Percentiles rank a stretch among this genome's conserved stretches.
Evolutionary conservation across 2,888 invertebrate species (phyloP).

Genomic region (Acanthosoma haemorrhoidale): DNA sequence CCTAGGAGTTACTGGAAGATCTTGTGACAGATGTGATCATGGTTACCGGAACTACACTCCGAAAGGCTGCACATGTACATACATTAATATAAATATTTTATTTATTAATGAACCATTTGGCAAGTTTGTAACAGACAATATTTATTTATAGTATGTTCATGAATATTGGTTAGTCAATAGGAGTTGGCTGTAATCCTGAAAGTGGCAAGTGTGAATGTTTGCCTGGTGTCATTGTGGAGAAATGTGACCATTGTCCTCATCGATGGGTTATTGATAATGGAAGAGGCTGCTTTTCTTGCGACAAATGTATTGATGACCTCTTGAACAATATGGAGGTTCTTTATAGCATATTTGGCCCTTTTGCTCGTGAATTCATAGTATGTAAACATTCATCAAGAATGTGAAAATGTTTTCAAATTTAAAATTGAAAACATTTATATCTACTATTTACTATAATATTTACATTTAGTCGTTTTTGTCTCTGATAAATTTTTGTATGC

Average conservation of each 20-base stretch:
- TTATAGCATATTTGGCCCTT: conserved; percentile 61
- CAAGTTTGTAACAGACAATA: conserved; percentile 17
- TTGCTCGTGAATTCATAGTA: conserved; percentile 69
- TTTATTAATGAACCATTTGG: conserved; percentile 12
- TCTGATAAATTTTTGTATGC: too few relatives aligned
- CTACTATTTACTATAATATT: too few relatives aligned
- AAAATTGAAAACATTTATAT: too few relatives aligned
- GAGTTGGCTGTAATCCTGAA: conserved; percentile 78
- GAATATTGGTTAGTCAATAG: conserved; percentile 88
- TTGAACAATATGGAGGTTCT: conserved; percentile 79
- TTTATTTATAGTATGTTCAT: conserved; percentile 71
- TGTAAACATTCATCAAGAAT: too few relatives aligned
- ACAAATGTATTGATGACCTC: conserved; percentile 85
- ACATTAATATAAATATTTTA: conserved; percentile 3
- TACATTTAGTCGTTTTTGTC: too few relatives aligned
- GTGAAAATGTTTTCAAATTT: too few relatives aligned
- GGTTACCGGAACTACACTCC: conserved; percentile 87
- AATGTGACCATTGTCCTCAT: conserved; percentile 89
- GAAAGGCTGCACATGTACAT: conserved; percentile 66
- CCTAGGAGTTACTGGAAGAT: conserved; percentile 75
- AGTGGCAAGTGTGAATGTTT: conserved; percentile 92
- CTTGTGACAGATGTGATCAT: conserved; percentile 82
- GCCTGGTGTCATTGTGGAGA: conserved; percentile 87
- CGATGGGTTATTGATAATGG: conserved; percentile 81
- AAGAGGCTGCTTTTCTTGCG: conserved; percentile 83